A percentile compares a stretch with the other conserved stretches of the same genome.
Evolutionary conservation across 2,113 vertebrate species (phyloP).

Genomic region (Crypturellus undulatus): DNA sequence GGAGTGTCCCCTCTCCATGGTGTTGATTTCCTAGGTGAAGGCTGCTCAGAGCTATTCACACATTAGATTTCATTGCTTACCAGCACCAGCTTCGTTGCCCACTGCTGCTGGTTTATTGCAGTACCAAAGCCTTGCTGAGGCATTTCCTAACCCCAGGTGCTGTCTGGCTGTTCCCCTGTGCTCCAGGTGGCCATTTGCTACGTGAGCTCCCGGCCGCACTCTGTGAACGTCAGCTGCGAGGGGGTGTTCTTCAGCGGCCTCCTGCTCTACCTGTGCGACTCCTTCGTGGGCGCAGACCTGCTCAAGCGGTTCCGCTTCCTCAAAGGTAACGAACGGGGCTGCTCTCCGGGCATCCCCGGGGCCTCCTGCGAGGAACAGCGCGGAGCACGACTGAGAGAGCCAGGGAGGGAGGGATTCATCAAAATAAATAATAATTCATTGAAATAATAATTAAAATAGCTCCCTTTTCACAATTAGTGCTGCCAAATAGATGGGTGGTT

Average conservation of each 20-base stretch:
- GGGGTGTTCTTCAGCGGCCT: slow-evolving; percentile 94
- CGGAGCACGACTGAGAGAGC: background rate
- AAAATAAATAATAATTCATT: background rate
- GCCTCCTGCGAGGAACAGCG: background rate
- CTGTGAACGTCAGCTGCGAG: slow-evolving; percentile 90
- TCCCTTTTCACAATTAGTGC: background rate
- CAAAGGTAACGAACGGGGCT: slow-evolving; percentile 85
- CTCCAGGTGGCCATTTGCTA: slow-evolving; percentile 92
- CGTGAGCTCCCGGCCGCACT: slow-evolving; percentile 94
- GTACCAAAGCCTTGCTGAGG: fast-evolving
- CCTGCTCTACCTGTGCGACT: slow-evolving; percentile 97
- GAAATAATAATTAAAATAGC: background rate
- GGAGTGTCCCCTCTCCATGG: fast-evolving
- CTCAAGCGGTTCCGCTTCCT: slow-evolving; percentile 95
- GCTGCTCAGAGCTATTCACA: background rate
- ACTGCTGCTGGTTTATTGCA: background rate
- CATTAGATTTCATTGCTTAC: background rate
- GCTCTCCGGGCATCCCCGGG: background rate
- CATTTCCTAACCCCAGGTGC: background rate
- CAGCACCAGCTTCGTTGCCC: background rate
- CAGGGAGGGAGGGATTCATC: background rate
- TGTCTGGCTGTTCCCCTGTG: background rate
- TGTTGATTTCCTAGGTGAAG: background rate
- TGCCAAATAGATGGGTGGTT: background rate
- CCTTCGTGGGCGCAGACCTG: slow-evolving; percentile 92